Percentiles rank a stretch among this genome's conserved stretches.
These are phyloP conservation scores for Ceyx cyanopectus DNA, from an alignment of 2,113 vertebrate species.

Conservation along the genomic window DNA sequence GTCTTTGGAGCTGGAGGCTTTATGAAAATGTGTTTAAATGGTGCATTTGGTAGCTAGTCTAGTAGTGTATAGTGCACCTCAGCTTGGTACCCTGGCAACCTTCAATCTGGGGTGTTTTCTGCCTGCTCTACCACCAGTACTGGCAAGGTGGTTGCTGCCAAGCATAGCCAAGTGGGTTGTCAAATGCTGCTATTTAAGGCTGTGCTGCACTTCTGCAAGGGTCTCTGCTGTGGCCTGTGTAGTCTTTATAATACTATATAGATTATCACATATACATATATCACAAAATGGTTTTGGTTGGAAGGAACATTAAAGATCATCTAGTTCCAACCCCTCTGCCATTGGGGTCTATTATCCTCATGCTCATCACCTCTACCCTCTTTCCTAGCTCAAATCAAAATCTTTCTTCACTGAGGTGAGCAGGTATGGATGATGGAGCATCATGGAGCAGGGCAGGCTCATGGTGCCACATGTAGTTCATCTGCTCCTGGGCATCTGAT, in stretches of 20 bases:
- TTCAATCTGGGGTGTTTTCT: not conserved
- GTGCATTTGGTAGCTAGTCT: not conserved
- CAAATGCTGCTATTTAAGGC: not conserved
- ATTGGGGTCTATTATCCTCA: not conserved
- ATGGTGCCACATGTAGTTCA: fast-evolving
- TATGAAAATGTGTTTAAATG: not conserved
- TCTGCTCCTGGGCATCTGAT: not conserved
- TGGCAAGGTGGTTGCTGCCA: not conserved
- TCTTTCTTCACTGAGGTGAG: not conserved
- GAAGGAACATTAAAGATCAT: not conserved
- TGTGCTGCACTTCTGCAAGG: not conserved
- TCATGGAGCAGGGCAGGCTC: not conserved
- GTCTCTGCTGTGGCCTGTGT: not conserved
- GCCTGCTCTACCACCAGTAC: not conserved
- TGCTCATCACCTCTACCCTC: not conserved
- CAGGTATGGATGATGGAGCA: not conserved
- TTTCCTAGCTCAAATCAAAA: not conserved
- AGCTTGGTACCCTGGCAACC: no score
- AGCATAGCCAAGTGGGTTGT: not conserved
- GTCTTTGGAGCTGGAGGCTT: not conserved
- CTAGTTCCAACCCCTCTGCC: not conserved
- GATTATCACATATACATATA: no score
- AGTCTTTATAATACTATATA: not conserved
- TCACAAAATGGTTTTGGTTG: not conserved
- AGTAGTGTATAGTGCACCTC: not conserved